Base-by-base conservation (phyloP, 2,888 invertebrate genomes). In the Hypsopygia costalis region DNA sequence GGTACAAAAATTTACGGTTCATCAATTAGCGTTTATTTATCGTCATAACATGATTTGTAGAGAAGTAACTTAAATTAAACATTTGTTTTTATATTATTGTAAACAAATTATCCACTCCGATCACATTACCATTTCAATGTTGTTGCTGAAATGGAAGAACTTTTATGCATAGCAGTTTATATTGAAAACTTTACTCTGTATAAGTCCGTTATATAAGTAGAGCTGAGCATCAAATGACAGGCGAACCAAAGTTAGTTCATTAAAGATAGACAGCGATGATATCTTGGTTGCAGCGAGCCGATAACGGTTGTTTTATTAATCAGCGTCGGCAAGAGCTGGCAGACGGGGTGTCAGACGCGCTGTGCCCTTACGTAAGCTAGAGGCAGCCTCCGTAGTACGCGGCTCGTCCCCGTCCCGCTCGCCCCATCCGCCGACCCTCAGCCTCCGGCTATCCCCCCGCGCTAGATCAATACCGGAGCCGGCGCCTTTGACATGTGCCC, bases 401-500 rank as follows among this genome's bases (percentile, higher is more conserved):
- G 62, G 44, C 53, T 54, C 36, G 50, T 46, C 44, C 36, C 34
- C 16, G 16, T 4, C 16, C 16, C 16, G 2, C 16, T 16, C 16
- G 47, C 30, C 45, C 36, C 41, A 40, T 52, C 47, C 48, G 29
- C 43, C 22, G 34, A 25, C 47, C 43, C 49, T 40, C 44, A 39
- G 35, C 48, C 31, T 36, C 46, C 42, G 40, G 40, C 39, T 41
- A 44, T 44, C 16, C 55, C 16, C 69, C 69, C 74, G 59, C 78
- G 69, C 76, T 81, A 85, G 86, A 87, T 88, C 87, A 87, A 88
- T 88, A 88, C 85, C 78, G 73, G 69, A 76, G 81, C 78, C 82
- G 78, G 79, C 75, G 82, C 86, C 83, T 86, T 86, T 86, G 87
- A 86, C 87, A 86, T 85, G 85, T 85, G 85, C 81, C 80, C 77